A percentile compares a stretch with the other conserved stretches of the same genome.
These are phyloP conservation scores for Thalassoma bifasciatum DNA, from an alignment of 2,113 vertebrate species.

Conservation along the genomic window DNA sequence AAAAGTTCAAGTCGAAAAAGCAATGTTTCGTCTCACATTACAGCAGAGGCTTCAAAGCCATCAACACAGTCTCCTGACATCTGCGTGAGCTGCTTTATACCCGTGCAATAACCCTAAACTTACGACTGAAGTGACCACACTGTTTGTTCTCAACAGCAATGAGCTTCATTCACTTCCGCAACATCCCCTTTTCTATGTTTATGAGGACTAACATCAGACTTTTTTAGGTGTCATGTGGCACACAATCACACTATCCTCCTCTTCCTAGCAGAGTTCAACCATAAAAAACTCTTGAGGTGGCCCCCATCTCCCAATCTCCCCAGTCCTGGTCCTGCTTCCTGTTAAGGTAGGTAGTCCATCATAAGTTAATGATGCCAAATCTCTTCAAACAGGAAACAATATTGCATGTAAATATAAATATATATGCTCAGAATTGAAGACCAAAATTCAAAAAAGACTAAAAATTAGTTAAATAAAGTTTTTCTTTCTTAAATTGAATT, in stretches of 20 bases:
- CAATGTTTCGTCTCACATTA: neutral
- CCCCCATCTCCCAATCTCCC: neutral
- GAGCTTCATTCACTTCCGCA: slow-evolving; percentile 39
- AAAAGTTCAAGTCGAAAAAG: slow-evolving; percentile 30
- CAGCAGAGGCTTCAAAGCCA: slow-evolving; percentile 43
- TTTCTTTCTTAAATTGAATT: neutral
- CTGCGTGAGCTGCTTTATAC: slow-evolving; percentile 50
- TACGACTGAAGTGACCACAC: slow-evolving; percentile 48
- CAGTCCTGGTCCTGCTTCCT: slow-evolving; percentile 37
- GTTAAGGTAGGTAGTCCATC: neutral
- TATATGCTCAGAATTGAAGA: slow-evolving; percentile 8
- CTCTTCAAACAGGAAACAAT: neutral
- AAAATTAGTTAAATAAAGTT: neutral
- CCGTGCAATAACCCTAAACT: slow-evolving; percentile 69
- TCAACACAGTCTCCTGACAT: slow-evolving; percentile 35
- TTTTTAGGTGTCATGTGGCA: slow-evolving; percentile 40
- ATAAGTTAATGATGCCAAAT: slow-evolving; percentile 25
- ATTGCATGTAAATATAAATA: slow-evolving; percentile 46
- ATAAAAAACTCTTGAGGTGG: slow-evolving; percentile 9
- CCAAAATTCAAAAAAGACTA: slow-evolving; percentile 33
- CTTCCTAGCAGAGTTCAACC: neutral
- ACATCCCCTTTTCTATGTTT: slow-evolving; percentile 49
- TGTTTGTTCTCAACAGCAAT: slow-evolving; percentile 39
- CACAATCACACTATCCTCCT: slow-evolving; percentile 29
- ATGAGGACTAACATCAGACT: slow-evolving; percentile 48